Evolutionary conservation across 2,888 invertebrate species (phyloP).

Genomic region (Tetrapedia diversipes): DNA sequence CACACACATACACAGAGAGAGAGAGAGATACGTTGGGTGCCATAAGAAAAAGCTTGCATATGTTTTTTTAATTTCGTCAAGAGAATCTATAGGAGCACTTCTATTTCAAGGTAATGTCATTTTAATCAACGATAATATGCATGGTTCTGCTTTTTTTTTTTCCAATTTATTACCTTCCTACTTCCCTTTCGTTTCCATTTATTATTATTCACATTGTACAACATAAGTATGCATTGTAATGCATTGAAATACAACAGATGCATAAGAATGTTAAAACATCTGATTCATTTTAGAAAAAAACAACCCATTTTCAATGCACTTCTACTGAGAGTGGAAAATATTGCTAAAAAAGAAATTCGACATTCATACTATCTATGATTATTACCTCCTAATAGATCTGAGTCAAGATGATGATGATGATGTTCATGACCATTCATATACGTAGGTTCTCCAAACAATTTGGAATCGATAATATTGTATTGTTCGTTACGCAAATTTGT

Average conservation of each 20-base stretch:
- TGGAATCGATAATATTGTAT: slow-evolving; percentile 75
- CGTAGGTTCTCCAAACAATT: slow-evolving; percentile 64
- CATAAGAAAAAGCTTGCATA: too few relatives aligned
- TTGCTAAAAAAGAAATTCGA: too few relatives aligned
- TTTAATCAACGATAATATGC: slow-evolving; percentile 11
- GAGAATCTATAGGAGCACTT: slow-evolving; percentile 35
- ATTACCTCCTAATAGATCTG: background rate
- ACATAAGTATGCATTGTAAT: too few relatives aligned
- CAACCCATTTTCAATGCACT: too few relatives aligned
- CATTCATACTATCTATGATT: background rate
- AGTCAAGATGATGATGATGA: slow-evolving; percentile 10
- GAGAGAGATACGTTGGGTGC: too few relatives aligned
- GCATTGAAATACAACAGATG: too few relatives aligned
- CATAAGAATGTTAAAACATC: too few relatives aligned
- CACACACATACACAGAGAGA: too few relatives aligned
- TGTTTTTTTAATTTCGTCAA: too few relatives aligned
- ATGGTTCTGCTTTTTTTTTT: slow-evolving; percentile 41
- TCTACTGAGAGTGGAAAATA: too few relatives aligned
- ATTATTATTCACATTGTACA: too few relatives aligned
- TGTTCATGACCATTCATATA: background rate
- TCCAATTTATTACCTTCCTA: slow-evolving; percentile 43
- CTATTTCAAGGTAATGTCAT: slow-evolving; percentile 52
- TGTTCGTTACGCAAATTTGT: slow-evolving; percentile 74
- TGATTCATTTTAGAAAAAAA: background rate
- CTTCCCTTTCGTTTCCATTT: too few relatives aligned